Percentiles rank a stretch among this genome's conserved stretches.
phyloP scores from a whole-genome alignment of 2,113 vertebrate genomes.

The Aphelocoma coerulescens region DNA sequence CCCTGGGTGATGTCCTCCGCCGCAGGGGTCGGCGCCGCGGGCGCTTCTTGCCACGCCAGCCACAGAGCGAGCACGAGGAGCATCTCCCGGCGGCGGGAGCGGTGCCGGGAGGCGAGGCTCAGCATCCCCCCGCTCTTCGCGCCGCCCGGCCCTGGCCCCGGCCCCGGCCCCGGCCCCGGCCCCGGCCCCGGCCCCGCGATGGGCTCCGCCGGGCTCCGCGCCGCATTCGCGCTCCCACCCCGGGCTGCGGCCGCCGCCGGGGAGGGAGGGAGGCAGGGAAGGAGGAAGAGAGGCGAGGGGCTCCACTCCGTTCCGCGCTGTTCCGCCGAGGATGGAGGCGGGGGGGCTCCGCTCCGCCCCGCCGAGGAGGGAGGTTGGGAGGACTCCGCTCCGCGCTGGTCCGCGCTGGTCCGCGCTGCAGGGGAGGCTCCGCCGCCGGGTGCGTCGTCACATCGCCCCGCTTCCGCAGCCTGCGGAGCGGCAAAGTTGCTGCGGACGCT shows the following conservation, averaged over 20 bases:
- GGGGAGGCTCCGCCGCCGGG: background rate
- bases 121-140: conserved; percentile 18
- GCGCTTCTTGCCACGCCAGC: conserved; percentile 53
- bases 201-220: background rate
- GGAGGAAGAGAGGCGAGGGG: background rate
- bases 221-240: background rate
- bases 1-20: conserved; percentile 83
- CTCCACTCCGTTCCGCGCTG: background rate
- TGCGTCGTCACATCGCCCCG: background rate
- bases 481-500: background rate
- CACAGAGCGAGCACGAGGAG: conserved; percentile 48
- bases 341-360: background rate
- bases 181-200: background rate
- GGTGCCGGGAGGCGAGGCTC: background rate
- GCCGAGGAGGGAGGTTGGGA: background rate
- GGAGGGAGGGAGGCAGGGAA: background rate
- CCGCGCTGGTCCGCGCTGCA: background rate
- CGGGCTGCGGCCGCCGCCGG: background rate
- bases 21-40: conserved; percentile 72
- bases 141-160: background rate
- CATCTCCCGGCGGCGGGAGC: conserved; percentile 27
- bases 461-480: background rate
- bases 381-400: background rate
- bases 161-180: background rate
- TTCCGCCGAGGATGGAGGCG: background rate